Evolutionary conservation across 2,113 vertebrate species (phyloP).

Genomic region (Microcebus tavaratra): DNA sequence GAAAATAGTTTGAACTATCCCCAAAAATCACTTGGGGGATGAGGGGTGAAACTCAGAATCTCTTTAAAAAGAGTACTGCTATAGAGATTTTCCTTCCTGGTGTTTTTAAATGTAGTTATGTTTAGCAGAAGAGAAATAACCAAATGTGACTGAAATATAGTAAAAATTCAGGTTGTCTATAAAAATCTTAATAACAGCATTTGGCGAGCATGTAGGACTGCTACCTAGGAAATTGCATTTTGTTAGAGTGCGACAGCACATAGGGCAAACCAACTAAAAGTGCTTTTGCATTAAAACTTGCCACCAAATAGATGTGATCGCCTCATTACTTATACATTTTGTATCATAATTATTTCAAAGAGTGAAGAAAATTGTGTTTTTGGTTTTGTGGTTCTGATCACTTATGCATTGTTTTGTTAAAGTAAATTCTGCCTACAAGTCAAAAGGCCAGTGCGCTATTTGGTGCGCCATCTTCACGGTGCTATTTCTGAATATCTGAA

Average conservation of each 20-base stretch:
- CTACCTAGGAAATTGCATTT: not conserved
- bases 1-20: not conserved
- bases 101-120: not conserved
- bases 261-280: not conserved
- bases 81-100: not conserved
- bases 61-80: slow-evolving; percentile 6
- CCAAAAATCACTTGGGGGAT: slow-evolving; percentile 6
- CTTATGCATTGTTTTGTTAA: slow-evolving; percentile 81
- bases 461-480: slow-evolving; percentile 60
- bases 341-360: slow-evolving; percentile 50
- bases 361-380: not conserved
- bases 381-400: slow-evolving; percentile 81
- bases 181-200: not conserved
- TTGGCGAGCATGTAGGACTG: not conserved
- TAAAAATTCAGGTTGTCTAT: slow-evolving; percentile 4
- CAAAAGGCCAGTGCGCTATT: not conserved
- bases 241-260: not conserved
- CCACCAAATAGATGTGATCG: not conserved
- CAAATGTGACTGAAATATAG: not conserved
- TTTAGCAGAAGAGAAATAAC: not conserved
- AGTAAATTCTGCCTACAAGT: slow-evolving; percentile 53
- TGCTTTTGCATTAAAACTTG: slow-evolving; percentile 39
- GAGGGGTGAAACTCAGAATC: not conserved
- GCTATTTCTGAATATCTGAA: slow-evolving; percentile 63
- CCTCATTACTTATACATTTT: slow-evolving; percentile 21